These are phyloP conservation scores for Bombus huntii DNA, from an alignment of 1,140 invertebrate genomes.

Conservation along the genomic window DNA sequence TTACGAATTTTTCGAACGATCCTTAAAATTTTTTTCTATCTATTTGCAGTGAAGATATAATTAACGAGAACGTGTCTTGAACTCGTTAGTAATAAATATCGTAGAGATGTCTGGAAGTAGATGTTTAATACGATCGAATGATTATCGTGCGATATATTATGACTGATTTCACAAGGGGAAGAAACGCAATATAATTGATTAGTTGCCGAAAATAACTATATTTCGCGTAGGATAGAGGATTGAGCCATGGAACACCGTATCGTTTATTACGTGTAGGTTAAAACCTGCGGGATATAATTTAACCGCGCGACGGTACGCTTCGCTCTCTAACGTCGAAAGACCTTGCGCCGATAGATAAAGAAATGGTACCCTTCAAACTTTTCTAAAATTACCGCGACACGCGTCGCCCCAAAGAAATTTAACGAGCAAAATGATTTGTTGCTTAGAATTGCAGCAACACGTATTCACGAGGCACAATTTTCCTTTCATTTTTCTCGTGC, in stretches of 20 bases:
- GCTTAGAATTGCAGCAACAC: not conserved
- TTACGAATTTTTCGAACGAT: too few relatives aligned
- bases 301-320: not conserved
- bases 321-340: not conserved
- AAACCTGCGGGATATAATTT: conserved; percentile 12
- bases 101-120: too few relatives aligned
- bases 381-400: not conserved
- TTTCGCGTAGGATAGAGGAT: not conserved
- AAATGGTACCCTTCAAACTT: not conserved
- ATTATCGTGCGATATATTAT: not conserved
- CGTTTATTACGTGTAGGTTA: not conserved
- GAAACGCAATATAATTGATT: conserved; percentile 1
- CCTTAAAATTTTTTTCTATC: not conserved
- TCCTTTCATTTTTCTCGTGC: too few relatives aligned
- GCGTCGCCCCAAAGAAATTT: too few relatives aligned
- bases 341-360: not conserved
- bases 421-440: not conserved
- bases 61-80: not conserved
- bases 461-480: not conserved
- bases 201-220: not conserved
- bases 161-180: too few relatives aligned
- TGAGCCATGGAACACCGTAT: not conserved
- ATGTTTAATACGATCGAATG: not conserved
- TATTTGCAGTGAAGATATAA: not conserved
- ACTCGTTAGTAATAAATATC: too few relatives aligned